Percentiles rank a stretch among this genome's conserved stretches.
These are phyloP conservation scores for Tonatia bakeri DNA, from an alignment of 2,113 vertebrate genomes.

Conservation along the genomic window DNA sequence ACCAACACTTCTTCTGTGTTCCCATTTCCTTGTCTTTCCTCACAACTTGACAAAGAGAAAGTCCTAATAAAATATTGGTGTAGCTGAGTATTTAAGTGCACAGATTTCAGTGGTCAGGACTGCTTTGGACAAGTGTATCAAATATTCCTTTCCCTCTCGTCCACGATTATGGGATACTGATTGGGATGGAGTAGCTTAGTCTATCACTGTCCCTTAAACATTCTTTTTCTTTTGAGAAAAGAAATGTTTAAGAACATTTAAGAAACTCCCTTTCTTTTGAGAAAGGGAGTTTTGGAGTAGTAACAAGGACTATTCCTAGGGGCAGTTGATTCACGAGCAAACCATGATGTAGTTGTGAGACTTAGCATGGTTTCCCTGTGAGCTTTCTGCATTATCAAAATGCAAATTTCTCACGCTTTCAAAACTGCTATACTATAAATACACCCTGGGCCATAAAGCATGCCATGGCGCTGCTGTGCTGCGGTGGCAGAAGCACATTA, in stretches of 20 bases:
- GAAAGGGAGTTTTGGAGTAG: background rate
- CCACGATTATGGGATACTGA: background rate
- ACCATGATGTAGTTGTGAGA: background rate
- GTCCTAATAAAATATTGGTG: background rate
- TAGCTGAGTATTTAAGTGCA: background rate
- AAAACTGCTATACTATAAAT: background rate
- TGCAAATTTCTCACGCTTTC: constrained; percentile 19
- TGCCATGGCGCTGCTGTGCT: background rate
- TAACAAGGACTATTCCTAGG: background rate
- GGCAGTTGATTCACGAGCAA: background rate
- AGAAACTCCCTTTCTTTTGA: background rate
- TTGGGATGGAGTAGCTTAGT: background rate
- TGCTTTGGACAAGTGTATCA: background rate
- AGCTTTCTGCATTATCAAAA: background rate
- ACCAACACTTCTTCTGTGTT: background rate
- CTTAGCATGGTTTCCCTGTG: background rate
- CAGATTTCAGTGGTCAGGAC: background rate
- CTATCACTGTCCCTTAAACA: background rate
- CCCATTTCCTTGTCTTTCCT: background rate
- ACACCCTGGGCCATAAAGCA: background rate
- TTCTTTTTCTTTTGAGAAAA: too few relatives aligned
- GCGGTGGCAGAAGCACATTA: background rate
- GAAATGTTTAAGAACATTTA: too few relatives aligned
- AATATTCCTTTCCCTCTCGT: background rate
- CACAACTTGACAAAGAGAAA: background rate